Conservation (phyloP, 2,888 invertebrate genomes). For the Ommatoiulus sabulosus region DNA sequence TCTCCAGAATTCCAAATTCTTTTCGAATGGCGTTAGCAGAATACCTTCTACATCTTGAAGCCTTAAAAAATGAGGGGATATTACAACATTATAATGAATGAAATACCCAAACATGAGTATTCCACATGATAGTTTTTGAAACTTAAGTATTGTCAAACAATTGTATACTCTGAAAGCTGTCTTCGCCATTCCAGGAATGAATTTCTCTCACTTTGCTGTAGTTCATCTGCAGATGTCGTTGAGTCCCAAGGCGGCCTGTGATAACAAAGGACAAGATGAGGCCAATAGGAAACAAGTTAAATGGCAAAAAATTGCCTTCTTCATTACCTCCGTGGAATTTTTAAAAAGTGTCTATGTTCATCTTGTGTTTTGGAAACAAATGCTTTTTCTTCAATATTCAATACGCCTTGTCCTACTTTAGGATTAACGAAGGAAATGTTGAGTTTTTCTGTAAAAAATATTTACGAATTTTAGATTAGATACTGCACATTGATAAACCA, state of each 20-base stretch:
- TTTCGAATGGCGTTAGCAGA: slow-evolving; percentile 94
- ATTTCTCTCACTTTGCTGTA: slow-evolving; percentile 82
- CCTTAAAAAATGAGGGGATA: slow-evolving; percentile 51
- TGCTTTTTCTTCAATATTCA: slow-evolving; percentile 72
- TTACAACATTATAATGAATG: background rate
- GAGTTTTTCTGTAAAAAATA: slow-evolving; percentile 79
- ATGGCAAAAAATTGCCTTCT: slow-evolving; percentile 12
- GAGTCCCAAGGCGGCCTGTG: slow-evolving; percentile 81
- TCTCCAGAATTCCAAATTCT: slow-evolving; percentile 97
- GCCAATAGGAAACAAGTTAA: background rate
- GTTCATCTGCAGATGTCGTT: slow-evolving; percentile 81
- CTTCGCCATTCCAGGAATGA: slow-evolving; percentile 92
- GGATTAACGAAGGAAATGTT: slow-evolving; percentile 83
- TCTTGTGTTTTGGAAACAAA: slow-evolving; percentile 62
- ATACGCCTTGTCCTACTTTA: slow-evolving; percentile 73
- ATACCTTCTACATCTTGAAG: slow-evolving; percentile 84
- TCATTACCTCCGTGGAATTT: slow-evolving; percentile 82
- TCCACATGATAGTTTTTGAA: background rate
- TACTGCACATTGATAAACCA: no score
- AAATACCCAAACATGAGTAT: background rate
- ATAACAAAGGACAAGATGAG: background rate
- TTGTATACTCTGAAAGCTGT: slow-evolving; percentile 74
- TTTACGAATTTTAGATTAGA: background rate
- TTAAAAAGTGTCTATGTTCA: slow-evolving; percentile 75
- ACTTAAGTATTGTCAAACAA: background rate